These are phyloP conservation scores for Gerris lacustris DNA, from an alignment of 2,888 invertebrate genomes.

Conservation along the genomic window DNA sequence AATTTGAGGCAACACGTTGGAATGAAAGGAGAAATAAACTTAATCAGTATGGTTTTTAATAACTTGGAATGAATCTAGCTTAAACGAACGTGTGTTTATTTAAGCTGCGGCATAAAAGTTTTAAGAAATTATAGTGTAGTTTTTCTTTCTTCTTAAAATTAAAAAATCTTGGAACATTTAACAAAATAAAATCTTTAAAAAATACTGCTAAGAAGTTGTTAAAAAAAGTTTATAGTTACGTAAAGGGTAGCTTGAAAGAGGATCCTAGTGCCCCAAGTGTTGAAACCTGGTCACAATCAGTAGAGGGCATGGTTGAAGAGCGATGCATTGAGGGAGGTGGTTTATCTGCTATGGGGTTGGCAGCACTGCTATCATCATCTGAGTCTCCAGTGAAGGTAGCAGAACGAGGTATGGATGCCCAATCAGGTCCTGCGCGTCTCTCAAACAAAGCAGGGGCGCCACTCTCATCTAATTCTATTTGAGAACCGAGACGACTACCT, in stretches of 20 bases:
- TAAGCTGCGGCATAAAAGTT: no score
- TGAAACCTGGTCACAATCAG: slow-evolving; percentile 41
- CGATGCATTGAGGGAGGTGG: slow-evolving; percentile 34
- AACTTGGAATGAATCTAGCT: no score
- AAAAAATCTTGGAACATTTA: no score
- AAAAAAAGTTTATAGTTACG: slow-evolving; percentile 43
- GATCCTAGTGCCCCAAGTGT: slow-evolving; percentile 46
- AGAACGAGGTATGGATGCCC: slow-evolving; percentile 33
- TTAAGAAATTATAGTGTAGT: no score
- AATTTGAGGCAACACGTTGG: no score
- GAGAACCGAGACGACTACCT: slow-evolving; percentile 25
- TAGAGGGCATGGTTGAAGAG: slow-evolving; percentile 51
- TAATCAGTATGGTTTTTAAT: no score
- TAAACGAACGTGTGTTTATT: no score
- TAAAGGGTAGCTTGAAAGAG: slow-evolving; percentile 71
- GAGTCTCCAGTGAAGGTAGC: slow-evolving; percentile 36
- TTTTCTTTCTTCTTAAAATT: no score
- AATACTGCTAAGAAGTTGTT: no score
- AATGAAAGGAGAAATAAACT: no score
- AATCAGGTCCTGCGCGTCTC: slow-evolving; percentile 18
- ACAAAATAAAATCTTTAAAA: no score
- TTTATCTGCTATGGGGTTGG: slow-evolving; percentile 26
- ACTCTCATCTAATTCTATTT: slow-evolving; percentile 31
- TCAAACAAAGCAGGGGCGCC: slow-evolving; percentile 41
- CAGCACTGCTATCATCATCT: slow-evolving; percentile 27